Percentiles rank a stretch among this genome's conserved stretches.
phyloP scores from a whole-genome alignment of 2,888 invertebrate species.

The Myopa tessellatipennis region DNA sequence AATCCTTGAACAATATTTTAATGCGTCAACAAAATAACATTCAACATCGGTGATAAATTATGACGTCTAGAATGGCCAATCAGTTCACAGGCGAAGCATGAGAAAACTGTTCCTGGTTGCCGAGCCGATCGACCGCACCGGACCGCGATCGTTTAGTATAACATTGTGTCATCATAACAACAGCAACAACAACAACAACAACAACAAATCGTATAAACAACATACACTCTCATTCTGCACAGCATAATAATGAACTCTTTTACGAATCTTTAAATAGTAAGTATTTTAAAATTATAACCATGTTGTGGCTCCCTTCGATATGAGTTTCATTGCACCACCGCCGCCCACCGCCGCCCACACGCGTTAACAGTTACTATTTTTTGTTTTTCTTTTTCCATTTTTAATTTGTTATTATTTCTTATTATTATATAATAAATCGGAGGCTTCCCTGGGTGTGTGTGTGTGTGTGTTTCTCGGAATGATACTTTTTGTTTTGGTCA shows the following conservation, averaged over 20 bases:
- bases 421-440: not conserved
- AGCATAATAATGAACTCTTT: too few species aligned
- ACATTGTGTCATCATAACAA: not conserved
- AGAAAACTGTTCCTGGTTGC: too few species aligned
- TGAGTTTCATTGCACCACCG: slow-evolving; percentile 17
- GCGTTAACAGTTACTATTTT: too few species aligned
- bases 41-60: not conserved
- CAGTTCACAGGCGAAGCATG: not conserved
- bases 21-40: not conserved
- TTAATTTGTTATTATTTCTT: not conserved
- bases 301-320: too few species aligned
- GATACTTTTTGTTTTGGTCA: slow-evolving; percentile 17
- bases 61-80: too few species aligned
- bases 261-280: too few species aligned
- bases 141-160: not conserved
- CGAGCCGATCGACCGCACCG: too few species aligned
- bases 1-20: not conserved
- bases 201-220: not conserved
- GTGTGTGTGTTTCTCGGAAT: too few species aligned
- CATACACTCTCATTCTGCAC: too few species aligned
- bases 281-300: too few species aligned
- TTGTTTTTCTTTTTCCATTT: not conserved
- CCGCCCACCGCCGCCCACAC: not conserved
- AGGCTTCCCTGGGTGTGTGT: not conserved
- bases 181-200: slow-evolving; percentile 14